Evolutionary conservation across 2,113 vertebrate species (phyloP), one percentile per base, ranked within the genome.

Genomic region (Sorex fumeus): DNA sequence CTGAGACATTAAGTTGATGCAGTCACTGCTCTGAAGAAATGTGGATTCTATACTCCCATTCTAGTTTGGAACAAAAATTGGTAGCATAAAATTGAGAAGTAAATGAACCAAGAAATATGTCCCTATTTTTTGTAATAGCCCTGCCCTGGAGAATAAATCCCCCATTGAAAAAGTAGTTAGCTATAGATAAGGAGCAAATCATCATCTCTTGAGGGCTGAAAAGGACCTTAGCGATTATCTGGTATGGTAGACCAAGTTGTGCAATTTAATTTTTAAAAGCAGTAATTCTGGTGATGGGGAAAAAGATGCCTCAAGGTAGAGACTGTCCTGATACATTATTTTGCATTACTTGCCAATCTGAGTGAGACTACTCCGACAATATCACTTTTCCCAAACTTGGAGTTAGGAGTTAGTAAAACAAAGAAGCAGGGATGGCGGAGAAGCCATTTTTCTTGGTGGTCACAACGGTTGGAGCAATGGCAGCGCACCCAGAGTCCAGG

Each of bases 11-110:
- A 95, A 94, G 91, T 95, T 96, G 95, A 96, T 76, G 57, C 62
- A 79, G 47, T 95, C 83, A 60, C 88, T 95, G 45, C 80, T 92
- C 92, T 79, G 74, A 92, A 94, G 82, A 95, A 95, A 96, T 86
- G 81, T 92, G 57, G 47, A 91, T 91, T 91, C 86, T 93, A 76
- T 84, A 62, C 84, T 94, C 90, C 78, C 64, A 90, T 90, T 96
- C 45, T 87, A 96, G 84, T 91, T 84, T 64, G 91, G 94, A 92
- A 91, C 80, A 95, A 92, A 94, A 95, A 95, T 84, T 94, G 87
- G 88, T 94, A 92, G 80, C 92, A 95, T 95, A 95, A 95, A 95
- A 96, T 93, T 95, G 92, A 83, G 67, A 96, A 91, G 88, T 88
- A 95, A 96, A 95, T 95, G 93, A 96, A 77, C 93, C 95, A 91